These are phyloP conservation scores for Syncerus caffer DNA, from an alignment of 2,797 vertebrate species.

Conservation along the genomic window DNA sequence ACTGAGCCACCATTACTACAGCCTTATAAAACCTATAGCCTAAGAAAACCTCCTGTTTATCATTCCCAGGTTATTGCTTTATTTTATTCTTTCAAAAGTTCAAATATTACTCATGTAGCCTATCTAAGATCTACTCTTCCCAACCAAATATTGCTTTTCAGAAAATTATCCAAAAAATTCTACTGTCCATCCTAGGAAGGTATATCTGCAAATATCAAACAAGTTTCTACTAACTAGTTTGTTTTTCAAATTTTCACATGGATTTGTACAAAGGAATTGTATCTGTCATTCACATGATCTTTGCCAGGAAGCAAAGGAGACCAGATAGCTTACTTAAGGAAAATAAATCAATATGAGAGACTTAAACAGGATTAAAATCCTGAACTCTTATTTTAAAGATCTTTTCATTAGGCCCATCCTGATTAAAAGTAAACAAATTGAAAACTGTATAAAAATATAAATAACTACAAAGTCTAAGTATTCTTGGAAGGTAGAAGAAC, in stretches of 20 bases:
- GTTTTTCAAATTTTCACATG: not conserved
- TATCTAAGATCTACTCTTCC: not conserved
- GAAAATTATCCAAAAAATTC: not conserved
- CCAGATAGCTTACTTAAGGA: not conserved
- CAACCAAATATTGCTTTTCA: not conserved
- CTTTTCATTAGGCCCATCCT: not conserved
- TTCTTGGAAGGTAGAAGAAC: not conserved
- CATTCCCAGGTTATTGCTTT: not conserved
- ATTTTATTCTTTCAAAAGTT: not conserved
- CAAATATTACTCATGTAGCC: not conserved
- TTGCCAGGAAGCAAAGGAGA: not conserved
- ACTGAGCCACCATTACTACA: not conserved
- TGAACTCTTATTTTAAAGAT: too few species aligned
- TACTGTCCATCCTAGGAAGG: not conserved
- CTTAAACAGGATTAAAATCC: not conserved
- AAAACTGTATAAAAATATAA: not conserved
- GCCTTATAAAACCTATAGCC: not conserved
- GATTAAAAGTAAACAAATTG: not conserved
- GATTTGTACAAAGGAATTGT: not conserved
- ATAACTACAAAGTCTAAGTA: not conserved
- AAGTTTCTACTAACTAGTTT: not conserved
- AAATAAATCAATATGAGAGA: too few species aligned
- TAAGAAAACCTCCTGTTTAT: not conserved
- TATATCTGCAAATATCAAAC: not conserved
- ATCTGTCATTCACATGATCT: not conserved